Evolutionary conservation across 2,797 vertebrate species (phyloP).

Genomic region (Hafferia zeledoni): DNA sequence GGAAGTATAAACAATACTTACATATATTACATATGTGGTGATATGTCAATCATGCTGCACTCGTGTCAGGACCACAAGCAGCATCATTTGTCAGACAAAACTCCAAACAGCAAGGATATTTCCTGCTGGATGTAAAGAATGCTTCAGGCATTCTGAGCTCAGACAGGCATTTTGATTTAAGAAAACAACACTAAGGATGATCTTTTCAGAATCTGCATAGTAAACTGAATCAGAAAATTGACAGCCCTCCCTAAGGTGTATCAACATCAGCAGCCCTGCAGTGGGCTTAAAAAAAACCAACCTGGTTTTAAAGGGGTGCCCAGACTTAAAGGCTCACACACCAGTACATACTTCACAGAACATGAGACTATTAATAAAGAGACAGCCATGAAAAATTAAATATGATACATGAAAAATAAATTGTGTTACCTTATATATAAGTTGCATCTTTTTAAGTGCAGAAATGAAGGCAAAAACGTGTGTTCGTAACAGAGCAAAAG

Average conservation of each 20-base stretch:
- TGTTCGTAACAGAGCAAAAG: background rate
- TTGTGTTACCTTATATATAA: constrained; percentile 38
- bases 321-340: background rate
- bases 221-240: background rate
- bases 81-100: background rate
- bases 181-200: background rate
- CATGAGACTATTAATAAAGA: background rate
- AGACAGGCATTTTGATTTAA: background rate
- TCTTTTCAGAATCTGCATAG: background rate
- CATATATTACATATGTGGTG: background rate
- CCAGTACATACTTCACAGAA: background rate
- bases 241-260: background rate
- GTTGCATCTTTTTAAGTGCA: constrained; percentile 25
- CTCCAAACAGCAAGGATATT: background rate
- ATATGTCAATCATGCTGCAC: background rate
- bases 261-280: background rate
- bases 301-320: background rate
- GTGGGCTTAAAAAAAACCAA: background rate
- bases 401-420: background rate
- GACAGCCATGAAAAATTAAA: background rate
- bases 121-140: background rate
- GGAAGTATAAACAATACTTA: background rate
- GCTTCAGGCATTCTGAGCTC: background rate
- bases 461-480: background rate
- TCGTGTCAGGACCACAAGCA: background rate